Conservation (phyloP, 2,113 vertebrate genomes). For the Pygoscelis adeliae region DNA sequence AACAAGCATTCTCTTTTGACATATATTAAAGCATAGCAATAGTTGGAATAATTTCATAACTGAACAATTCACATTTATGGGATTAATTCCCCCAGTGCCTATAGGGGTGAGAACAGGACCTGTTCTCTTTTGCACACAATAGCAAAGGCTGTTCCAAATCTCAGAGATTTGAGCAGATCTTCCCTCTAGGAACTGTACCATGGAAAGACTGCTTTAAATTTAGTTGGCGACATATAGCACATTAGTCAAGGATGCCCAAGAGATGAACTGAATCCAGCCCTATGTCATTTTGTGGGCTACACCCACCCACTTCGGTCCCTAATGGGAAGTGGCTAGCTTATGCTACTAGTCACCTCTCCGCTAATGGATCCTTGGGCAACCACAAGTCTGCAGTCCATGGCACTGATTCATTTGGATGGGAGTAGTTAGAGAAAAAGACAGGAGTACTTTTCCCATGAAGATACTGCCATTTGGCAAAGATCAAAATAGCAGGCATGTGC, state of each 20-base stretch:
- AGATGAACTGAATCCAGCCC: not conserved
- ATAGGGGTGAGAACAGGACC: not conserved
- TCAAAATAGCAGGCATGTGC: not conserved
- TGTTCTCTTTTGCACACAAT: not conserved
- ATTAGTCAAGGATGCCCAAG: not conserved
- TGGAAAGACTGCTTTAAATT: not conserved
- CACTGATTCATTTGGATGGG: not conserved
- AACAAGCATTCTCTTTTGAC: not conserved
- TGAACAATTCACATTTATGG: not conserved
- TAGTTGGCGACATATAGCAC: not conserved
- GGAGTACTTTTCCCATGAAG: constrained; percentile 35
- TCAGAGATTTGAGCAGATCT: not conserved
- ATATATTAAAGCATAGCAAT: not conserved
- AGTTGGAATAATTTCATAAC: not conserved
- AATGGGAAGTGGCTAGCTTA: not conserved
- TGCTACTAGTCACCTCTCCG: not conserved
- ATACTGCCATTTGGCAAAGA: constrained; percentile 29
- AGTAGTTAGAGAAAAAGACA: not conserved
- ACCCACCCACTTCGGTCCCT: not conserved
- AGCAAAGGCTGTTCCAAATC: not conserved
- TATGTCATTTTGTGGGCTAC: not conserved
- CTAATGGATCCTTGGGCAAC: not conserved
- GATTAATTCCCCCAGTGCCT: not conserved
- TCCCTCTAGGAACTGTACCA: not conserved
- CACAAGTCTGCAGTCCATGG: not conserved